Evolutionary conservation across 1,140 invertebrate genomes (phyloP).

Genomic region (Sarcophaga peregrina): DNA sequence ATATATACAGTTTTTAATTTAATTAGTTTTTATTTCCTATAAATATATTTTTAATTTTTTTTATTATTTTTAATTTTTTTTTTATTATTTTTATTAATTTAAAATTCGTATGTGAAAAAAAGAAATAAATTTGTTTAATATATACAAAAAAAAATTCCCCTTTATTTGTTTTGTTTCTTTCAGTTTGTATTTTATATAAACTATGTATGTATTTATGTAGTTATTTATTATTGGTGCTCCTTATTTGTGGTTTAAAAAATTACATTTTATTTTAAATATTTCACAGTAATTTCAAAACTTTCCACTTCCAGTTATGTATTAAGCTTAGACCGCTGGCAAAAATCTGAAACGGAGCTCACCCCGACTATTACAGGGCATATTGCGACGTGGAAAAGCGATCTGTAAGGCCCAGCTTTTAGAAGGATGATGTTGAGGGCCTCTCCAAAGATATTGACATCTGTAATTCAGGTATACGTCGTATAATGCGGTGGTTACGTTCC

Average conservation of each 20-base stretch:
- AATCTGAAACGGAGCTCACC: no score
- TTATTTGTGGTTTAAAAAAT: not conserved
- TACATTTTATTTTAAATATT: not conserved
- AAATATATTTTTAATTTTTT: constrained; percentile 25
- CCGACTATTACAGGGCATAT: no score
- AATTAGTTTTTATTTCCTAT: constrained; percentile 26
- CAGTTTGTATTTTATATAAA: not conserved
- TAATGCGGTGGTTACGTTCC: no score
- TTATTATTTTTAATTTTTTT: constrained; percentile 16
- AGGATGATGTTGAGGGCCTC: no score
- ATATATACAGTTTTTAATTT: constrained; percentile 16
- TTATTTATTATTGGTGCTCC: not conserved
- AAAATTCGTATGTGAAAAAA: constrained; percentile 38
- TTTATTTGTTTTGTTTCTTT: not conserved
- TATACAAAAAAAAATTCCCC: not conserved
- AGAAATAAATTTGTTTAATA: constrained; percentile 42
- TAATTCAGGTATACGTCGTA: no score
- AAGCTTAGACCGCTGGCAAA: no score
- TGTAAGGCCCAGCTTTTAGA: no score
- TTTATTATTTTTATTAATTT: constrained; percentile 22
- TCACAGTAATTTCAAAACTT: no score
- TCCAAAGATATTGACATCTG: no score
- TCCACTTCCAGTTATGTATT: no score
- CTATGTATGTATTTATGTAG: not conserved
- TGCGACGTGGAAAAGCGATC: no score